A percentile compares a stretch with the other conserved stretches of the same genome.
These are phyloP conservation scores for Poeciliopsis gracilis DNA, from an alignment of 2,797 vertebrate genomes.

Conservation along the genomic window DNA sequence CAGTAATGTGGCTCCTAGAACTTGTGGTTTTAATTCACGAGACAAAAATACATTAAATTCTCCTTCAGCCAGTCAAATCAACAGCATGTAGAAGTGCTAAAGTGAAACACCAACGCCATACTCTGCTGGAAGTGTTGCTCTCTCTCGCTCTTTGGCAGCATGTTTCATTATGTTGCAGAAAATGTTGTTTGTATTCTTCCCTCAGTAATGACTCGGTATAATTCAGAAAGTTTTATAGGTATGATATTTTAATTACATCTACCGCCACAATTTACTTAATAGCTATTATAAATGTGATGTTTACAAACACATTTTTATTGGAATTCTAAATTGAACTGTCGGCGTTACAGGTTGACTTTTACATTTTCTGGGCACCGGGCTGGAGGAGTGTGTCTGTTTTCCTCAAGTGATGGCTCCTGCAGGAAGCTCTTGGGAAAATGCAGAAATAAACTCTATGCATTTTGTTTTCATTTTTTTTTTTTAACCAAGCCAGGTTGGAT, in stretches of 20 bases:
- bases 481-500: background rate
- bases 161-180: background rate
- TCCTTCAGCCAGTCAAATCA: background rate
- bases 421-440: background rate
- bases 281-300: background rate
- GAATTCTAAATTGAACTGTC: background rate
- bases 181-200: background rate
- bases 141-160: slow-evolving; percentile 1
- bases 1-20: background rate
- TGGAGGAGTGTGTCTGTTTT: background rate
- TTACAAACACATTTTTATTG: background rate
- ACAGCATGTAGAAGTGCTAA: background rate
- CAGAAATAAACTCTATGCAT: background rate
- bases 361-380: background rate
- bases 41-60: background rate
- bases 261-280: background rate
- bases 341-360: background rate
- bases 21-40: background rate
- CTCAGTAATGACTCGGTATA: background rate
- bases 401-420: background rate
- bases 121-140: background rate
- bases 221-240: background rate
- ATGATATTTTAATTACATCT: background rate
- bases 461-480: background rate
- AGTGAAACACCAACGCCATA: background rate